These are phyloP conservation scores for Drosophila putrida DNA, from an alignment of 2,888 invertebrate species.

Conservation along the genomic window DNA sequence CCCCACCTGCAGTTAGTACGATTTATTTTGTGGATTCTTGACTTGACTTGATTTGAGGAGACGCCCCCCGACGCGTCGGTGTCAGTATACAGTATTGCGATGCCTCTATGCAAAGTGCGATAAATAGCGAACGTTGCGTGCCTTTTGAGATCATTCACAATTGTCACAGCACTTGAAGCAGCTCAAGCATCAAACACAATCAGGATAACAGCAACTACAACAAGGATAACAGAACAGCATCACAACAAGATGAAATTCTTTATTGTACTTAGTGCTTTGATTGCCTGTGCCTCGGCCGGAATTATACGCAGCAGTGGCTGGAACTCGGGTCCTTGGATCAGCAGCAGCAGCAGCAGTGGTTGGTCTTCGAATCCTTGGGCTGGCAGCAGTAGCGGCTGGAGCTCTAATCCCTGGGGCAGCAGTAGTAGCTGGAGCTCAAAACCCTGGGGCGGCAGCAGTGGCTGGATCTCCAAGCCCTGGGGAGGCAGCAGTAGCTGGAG, in stretches of 20 bases:
- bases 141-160: conserved; percentile 67
- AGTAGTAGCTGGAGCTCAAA: conserved; percentile 9
- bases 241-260: conserved; percentile 69
- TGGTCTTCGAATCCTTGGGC: conserved; percentile 7
- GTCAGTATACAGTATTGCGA: not conserved
- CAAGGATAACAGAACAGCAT: not conserved
- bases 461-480: conserved; percentile 18
- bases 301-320: conserved; percentile 52
- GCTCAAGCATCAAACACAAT: conserved; percentile 17
- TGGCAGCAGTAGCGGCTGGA: conserved; percentile 14
- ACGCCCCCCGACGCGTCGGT: conserved; percentile 13
- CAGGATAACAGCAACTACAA: conserved; percentile 3
- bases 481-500: conserved; percentile 40
- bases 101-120: conserved; percentile 42
- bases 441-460: conserved; percentile 10
- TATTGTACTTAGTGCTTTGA: conserved; percentile 69
- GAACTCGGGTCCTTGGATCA: conserved; percentile 30
- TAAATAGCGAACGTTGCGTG: conserved; percentile 63
- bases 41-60: conserved; percentile 55
- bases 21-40: conserved; percentile 78
- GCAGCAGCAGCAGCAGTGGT: conserved; percentile 19
- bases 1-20: conserved; percentile 46
- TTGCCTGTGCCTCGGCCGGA: conserved; percentile 67
- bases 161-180: conserved; percentile 51
- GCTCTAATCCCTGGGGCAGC: conserved; percentile 10